Base-by-base conservation (phyloP, 1,140 invertebrate genomes). In the Halesus radiatus region DNA sequence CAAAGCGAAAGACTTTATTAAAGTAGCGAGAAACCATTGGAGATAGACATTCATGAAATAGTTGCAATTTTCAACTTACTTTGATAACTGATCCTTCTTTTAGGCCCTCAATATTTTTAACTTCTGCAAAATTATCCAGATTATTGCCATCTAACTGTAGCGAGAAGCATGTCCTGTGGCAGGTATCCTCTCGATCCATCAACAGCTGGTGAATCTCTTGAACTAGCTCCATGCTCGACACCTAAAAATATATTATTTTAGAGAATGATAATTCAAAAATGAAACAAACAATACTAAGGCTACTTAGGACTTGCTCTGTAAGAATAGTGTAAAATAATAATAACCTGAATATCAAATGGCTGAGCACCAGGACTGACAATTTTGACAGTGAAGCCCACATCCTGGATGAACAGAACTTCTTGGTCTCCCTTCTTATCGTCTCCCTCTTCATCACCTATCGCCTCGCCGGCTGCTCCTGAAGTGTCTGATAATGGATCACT, bases 141-240 rank as follows among this genome's bases (percentile, higher is more conserved):
- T 96, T 98, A 68, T 94, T 93, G 10, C 96, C 96, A 85, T 99
- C 97, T 5, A 99, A 89, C 89, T 99, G 97, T 8, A 99, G 91
- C 0, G 98, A 98, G 87, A 99, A 99, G 86, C 98, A 99, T 1
- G 98, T 99, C 26, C 98, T 91, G 85, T 98, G 98, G 85, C 98
- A 99, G 0, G 98, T 99, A 85, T 99, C 98, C 88, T 99, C 98
- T 45, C 98, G 91, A 87, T 99, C 98, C 96, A 99, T 98, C 8
- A 99, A 89, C 68, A 99, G 90, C 88, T 99, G 98, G 87, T 99
- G 98, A 70, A 99, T 98, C 91, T 99, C 98, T 91, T 99, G 98
- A 0, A 99, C 98, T 53, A 99, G 89, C 88, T 99, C 98, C 95
- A 98, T 97, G 86, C 97, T 98, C 15, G 97, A 98, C 2, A 99